Percentiles rank a stretch among this genome's conserved stretches.
phyloP scores from a whole-genome alignment of 2,113 vertebrate genomes.

The Tringa solitaria region DNA sequence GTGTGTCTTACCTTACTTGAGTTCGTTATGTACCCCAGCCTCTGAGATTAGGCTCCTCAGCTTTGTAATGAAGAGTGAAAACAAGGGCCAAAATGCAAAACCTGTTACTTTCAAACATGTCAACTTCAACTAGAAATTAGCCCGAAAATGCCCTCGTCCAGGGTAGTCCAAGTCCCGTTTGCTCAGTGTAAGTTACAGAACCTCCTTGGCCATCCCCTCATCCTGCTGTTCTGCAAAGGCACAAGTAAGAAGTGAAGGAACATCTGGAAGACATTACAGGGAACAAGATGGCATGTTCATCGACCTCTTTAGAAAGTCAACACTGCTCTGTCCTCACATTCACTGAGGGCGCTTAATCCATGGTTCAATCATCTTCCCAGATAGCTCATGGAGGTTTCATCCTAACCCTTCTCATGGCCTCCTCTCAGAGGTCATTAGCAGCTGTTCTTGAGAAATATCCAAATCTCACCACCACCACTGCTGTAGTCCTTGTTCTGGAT shows the following conservation, averaged over 20 bases:
- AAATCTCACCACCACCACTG: not conserved
- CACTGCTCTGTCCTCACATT: no score
- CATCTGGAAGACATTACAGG: not conserved
- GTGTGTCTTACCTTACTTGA: not conserved
- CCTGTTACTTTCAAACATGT: not conserved
- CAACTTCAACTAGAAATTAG: not conserved
- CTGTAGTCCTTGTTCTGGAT: not conserved
- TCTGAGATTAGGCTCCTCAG: not conserved
- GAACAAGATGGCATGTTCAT: accelerated
- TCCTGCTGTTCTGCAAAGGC: not conserved
- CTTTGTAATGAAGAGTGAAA: not conserved
- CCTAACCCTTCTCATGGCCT: not conserved
- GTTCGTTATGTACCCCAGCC: no score
- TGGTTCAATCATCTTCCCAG: not conserved
- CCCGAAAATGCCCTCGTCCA: not conserved
- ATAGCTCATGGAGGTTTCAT: accelerated
- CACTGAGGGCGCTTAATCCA: accelerated
- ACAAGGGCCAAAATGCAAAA: not conserved
- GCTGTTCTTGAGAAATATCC: not conserved
- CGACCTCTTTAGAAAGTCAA: not conserved
- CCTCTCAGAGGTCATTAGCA: not conserved
- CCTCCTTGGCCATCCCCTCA: not conserved
- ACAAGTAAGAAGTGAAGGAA: not conserved
- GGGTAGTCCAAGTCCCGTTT: not conserved
- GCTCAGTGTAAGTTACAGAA: not conserved